Percentiles rank a stretch among this genome's conserved stretches.
Evolutionary conservation across 2,113 vertebrate genomes (phyloP).

Genomic region (Epinephelus cyanopodus): DNA sequence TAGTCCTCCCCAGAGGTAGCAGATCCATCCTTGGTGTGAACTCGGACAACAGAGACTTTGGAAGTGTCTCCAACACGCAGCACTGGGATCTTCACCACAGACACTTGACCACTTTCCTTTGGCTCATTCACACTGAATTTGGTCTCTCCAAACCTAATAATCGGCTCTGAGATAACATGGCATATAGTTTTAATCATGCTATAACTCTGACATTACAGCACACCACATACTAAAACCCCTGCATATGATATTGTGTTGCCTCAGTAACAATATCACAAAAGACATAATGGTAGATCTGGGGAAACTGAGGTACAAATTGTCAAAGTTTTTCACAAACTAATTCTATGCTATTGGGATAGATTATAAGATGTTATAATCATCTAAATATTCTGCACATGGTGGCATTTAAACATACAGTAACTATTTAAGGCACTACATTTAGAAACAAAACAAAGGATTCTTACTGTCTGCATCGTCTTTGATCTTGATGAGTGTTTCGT

Average conservation of each 20-base stretch:
- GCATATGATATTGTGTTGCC: neutral
- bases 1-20: constrained; percentile 96
- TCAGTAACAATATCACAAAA: neutral
- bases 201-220: neutral
- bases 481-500: constrained; percentile 93
- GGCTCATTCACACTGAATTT: constrained; percentile 91
- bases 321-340: neutral
- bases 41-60: constrained; percentile 92
- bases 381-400: neutral
- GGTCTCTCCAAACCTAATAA: constrained; percentile 91
- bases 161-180: constrained; percentile 83
- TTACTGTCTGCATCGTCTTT: constrained; percentile 92
- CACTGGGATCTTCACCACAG: constrained; percentile 89
- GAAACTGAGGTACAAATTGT: neutral
- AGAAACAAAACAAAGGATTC: constrained; percentile 49
- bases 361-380: neutral
- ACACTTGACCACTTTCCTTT: constrained; percentile 85
- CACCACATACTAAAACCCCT: neutral
- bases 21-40: constrained; percentile 97
- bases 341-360: neutral
- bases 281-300: neutral
- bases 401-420: neutral
- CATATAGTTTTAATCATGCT: neutral
- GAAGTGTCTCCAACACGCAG: constrained; percentile 92
- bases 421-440: neutral